phyloP scores from a whole-genome alignment of 2,113 vertebrate species.

The Argyrosomus japonicus region DNA sequence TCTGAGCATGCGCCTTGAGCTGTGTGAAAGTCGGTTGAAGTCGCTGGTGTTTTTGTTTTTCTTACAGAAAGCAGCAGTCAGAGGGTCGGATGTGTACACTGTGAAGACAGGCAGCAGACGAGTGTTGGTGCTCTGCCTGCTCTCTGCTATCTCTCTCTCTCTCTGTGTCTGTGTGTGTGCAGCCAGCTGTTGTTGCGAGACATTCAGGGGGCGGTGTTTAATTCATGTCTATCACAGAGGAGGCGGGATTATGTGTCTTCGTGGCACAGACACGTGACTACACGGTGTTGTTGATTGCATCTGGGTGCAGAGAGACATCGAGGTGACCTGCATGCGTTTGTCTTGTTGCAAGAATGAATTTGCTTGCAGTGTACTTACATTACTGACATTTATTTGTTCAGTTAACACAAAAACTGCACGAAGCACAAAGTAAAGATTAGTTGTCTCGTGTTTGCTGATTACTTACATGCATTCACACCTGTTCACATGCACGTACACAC shows the following conservation, averaged over 20 bases:
- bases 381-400: neutral
- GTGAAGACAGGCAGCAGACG: slow-evolving; percentile 37
- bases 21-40: slow-evolving; percentile 35
- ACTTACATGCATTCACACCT: neutral
- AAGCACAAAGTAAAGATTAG: neutral
- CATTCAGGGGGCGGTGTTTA: slow-evolving; percentile 56
- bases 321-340: neutral
- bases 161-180: slow-evolving; percentile 14
- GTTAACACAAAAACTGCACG: neutral
- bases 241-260: slow-evolving; percentile 48
- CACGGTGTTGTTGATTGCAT: neutral
- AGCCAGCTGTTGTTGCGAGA: slow-evolving; percentile 69
- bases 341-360: neutral
- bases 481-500: neutral
- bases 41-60: slow-evolving; percentile 18
- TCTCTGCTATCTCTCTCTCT: neutral
- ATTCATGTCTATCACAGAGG: slow-evolving; percentile 26
- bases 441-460: neutral
- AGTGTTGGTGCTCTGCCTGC: slow-evolving; percentile 16
- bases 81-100: slow-evolving; percentile 23
- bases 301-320: neutral
- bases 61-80: slow-evolving; percentile 19
- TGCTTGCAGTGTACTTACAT: neutral
- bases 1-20: slow-evolving; percentile 79
- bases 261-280: slow-evolving; percentile 54